Conservation (phyloP, 1,140 invertebrate genomes). For the Phymastichus coffea region DNA sequence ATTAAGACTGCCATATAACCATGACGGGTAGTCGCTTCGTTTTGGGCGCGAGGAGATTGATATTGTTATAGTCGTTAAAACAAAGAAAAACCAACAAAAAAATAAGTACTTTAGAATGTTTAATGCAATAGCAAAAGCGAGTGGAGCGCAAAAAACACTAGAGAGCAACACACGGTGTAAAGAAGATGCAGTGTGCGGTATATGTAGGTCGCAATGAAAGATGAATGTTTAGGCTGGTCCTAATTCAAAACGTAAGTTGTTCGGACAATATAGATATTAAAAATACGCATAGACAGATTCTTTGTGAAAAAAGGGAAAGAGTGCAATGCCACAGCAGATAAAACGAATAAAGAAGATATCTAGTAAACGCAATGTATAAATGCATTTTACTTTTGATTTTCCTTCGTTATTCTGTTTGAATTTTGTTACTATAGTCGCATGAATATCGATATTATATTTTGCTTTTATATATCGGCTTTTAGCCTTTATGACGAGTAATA, state of each 20-base stretch:
- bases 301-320: not conserved
- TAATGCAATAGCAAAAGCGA: conserved; percentile 32
- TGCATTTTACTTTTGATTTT: not conserved
- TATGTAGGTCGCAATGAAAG: too few relatives aligned
- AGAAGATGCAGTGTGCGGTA: too few relatives aligned
- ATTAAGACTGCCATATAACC: conserved; percentile 17
- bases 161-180: too few relatives aligned
- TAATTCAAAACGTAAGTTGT: conserved; percentile 43
- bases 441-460: too few relatives aligned
- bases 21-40: not conserved
- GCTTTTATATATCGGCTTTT: too few relatives aligned
- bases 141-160: too few relatives aligned
- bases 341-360: conserved; percentile 10
- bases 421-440: not conserved
- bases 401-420: not conserved
- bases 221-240: conserved; percentile 41
- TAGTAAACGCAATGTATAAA: conserved; percentile 17
- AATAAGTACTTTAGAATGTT: conserved; percentile 34
- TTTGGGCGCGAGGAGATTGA: conserved; percentile 17
- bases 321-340: not conserved
- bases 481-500: too few relatives aligned
- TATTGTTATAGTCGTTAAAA: conserved; percentile 35
- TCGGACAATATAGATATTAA: conserved; percentile 27
- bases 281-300: too few relatives aligned
- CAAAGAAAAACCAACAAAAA: too few relatives aligned